Conservation (phyloP, 2,888 invertebrate species). For the Sialis fuliginosa region DNA sequence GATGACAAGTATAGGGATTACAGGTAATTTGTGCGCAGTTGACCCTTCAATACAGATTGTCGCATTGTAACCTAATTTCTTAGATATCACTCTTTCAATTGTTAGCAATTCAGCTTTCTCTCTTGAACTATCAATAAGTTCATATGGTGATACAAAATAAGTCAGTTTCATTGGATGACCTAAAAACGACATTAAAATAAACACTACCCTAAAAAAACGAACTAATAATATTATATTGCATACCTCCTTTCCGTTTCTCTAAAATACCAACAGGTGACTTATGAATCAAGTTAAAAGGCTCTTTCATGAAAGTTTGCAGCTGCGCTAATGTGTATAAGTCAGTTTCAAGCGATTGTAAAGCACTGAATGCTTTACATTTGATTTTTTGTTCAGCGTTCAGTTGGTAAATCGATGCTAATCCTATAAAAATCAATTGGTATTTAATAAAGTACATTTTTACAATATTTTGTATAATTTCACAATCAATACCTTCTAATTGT, state of each 20-base stretch:
- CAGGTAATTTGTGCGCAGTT: conserved; percentile 66
- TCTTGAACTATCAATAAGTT: conserved; percentile 60
- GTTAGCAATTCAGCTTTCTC: conserved; percentile 57
- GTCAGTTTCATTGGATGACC: conserved; percentile 87
- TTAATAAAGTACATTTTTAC: background rate
- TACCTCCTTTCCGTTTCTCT: conserved; percentile 64
- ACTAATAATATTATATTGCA: conserved; percentile 7
- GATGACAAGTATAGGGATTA: conserved; percentile 48
- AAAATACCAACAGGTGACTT: conserved; percentile 81
- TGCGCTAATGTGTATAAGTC: conserved; percentile 72
- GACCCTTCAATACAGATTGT: conserved; percentile 83
- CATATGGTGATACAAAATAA: conserved; percentile 88
- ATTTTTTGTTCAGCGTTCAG: conserved; percentile 88
- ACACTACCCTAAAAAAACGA: background rate
- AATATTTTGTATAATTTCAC: background rate
- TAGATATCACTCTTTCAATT: conserved; percentile 48
- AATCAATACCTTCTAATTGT: conserved; percentile 52
- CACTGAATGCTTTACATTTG: conserved; percentile 84
- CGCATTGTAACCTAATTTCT: conserved; percentile 67
- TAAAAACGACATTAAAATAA: conserved; percentile 17
- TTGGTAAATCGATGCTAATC: conserved; percentile 80
- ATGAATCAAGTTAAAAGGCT: conserved; percentile 57
- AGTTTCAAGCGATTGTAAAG: conserved; percentile 78
- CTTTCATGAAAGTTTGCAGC: conserved; percentile 53
- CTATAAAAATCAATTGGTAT: conserved; percentile 12